Evolutionary conservation across 2,113 vertebrate genomes (phyloP), one percentile per base, ranked within the genome.

Genomic region (Arenaria interpres): DNA sequence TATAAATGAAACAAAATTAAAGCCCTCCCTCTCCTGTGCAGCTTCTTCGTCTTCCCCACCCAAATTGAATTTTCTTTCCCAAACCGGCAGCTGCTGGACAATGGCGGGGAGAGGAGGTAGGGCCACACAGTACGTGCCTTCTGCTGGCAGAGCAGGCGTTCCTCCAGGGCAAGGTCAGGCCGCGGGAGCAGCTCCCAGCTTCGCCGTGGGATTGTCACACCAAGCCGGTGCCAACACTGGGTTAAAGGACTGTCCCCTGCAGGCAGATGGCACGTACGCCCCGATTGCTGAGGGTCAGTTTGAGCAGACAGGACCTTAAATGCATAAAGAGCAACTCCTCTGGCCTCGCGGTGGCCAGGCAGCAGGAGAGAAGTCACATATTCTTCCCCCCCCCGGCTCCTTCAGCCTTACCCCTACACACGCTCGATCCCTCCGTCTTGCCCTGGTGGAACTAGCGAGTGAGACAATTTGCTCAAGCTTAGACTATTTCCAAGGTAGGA

Each of bases 391-490:
- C 41, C n/a, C 32, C 10, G 4, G 9, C 39, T 73, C 57, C n/a
- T 37, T 35, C 62, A 86, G 51, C 60, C n/a, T 77, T 27, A 77
- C 13, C 33, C n/a, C 35, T 28, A 18, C 41, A 24, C 12, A 15
- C 0, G 0, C 30, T 63, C 0, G 0, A 45, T 30, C 7, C 23
- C 41, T 74, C 43, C 35, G 22, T 12, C 59, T 32, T 32, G 51
- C 41, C 72, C 84, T 16, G 32, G 66, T 22, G 39, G 88, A 64
- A 80, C 14, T 59, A 93, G 43, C 2, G n/a, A 50, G 67, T 27
- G 21, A 69, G 54, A 80, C 33, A 20, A 64, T 73, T 50, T 86
- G 56, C 48, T 85, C 48, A 85, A 82, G 46, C 19, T 89, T 37
- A 85, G 57, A 50, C 12, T 3, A 48, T 35, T 85, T 66, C 48